Conservation (phyloP, 2,888 invertebrate species). For the Orchesella flavescens region DNA sequence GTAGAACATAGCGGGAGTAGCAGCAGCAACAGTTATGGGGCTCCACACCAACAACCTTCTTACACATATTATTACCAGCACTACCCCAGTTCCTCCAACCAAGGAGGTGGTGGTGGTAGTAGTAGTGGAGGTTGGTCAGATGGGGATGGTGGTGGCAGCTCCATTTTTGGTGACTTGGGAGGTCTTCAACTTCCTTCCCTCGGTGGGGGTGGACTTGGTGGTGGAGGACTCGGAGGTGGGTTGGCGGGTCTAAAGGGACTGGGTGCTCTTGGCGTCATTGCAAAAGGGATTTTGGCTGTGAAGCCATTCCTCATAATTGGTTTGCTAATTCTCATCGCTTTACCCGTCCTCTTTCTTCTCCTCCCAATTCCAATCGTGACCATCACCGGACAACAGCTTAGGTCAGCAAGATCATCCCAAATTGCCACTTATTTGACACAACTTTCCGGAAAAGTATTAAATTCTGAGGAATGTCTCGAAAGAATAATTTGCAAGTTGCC, state of each 20-base stretch:
- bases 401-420: conserved; percentile 43
- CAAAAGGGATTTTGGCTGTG: conserved; percentile 63
- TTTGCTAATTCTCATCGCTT: conserved; percentile 63
- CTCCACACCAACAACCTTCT: conserved; percentile 39
- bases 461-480: conserved; percentile 70
- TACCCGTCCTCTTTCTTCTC: conserved; percentile 68
- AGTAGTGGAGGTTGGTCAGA: conserved; percentile 18
- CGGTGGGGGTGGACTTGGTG: conserved; percentile 25
- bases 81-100: conserved; percentile 47
- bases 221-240: conserved; percentile 52
- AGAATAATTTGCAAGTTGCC: conserved; percentile 71
- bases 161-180: conserved; percentile 18
- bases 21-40: neutral
- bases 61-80: conserved; percentile 70
- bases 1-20: neutral
- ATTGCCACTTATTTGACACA: conserved; percentile 61
- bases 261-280: conserved; percentile 54
- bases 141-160: conserved; percentile 40
- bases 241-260: conserved; percentile 52
- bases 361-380: conserved; percentile 71
- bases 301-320: conserved; percentile 69
- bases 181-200: conserved; percentile 31
- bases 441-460: conserved; percentile 68
- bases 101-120: neutral
- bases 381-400: conserved; percentile 43